These are phyloP conservation scores for Dysmachus trigonus DNA, from an alignment of 2,888 invertebrate species.

Conservation along the genomic window DNA sequence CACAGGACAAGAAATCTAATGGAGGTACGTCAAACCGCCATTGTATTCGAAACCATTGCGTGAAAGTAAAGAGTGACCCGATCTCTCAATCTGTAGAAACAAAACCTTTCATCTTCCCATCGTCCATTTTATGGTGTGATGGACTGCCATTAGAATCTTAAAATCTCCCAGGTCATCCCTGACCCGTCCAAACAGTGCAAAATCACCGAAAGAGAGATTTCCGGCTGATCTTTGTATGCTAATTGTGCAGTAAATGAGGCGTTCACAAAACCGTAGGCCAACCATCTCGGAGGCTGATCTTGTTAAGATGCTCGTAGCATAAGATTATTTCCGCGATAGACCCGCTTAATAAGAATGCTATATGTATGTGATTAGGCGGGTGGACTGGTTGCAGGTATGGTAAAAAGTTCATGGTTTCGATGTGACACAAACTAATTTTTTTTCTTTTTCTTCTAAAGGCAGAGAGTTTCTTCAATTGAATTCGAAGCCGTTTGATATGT, in stretches of 20 bases:
- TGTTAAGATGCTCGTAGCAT: neutral
- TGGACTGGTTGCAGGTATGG: neutral
- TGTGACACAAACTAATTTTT: neutral
- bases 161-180: neutral
- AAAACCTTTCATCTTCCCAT: neutral
- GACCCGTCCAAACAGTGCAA: neutral
- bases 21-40: neutral
- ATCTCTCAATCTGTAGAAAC: neutral
- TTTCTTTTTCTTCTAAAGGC: too few species aligned
- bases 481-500: neutral
- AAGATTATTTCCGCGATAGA: neutral
- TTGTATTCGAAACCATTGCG: neutral
- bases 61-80: neutral
- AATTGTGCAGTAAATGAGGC: neutral
- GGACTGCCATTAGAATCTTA: neutral
- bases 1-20: neutral
- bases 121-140: neutral
- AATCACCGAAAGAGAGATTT: neutral
- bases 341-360: neutral
- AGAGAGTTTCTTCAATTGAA: neutral
- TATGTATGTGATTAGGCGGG: neutral
- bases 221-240: constrained; percentile 11
- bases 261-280: neutral
- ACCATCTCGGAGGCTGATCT: neutral
- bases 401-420: neutral